Percentiles rank a stretch among this genome's conserved stretches.
Evolutionary conservation across 1,140 invertebrate genomes (phyloP).

Genomic region (Leptopilina clavipes): DNA sequence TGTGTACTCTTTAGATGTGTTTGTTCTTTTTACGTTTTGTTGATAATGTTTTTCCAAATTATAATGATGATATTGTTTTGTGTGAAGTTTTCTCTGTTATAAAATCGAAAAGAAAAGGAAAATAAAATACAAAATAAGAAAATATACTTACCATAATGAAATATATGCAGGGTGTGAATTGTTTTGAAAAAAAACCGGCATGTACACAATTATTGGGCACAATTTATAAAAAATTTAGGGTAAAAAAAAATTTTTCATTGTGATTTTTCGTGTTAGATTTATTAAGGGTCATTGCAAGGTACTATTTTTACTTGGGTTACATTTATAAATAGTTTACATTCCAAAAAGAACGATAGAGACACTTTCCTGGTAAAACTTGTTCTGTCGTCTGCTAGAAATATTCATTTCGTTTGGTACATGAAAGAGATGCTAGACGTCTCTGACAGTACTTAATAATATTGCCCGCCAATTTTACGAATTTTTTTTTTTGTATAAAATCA

Average conservation of each 20-base stretch:
- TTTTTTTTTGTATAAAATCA: no score
- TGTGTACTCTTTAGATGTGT: no score
- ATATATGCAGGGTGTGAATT: neutral
- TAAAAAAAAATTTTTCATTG: constrained; percentile 1
- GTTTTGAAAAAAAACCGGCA: neutral
- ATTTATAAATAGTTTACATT: constrained; percentile 61
- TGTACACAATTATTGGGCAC: neutral
- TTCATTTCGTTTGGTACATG: neutral
- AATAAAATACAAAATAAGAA: neutral
- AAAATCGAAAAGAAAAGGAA: no score
- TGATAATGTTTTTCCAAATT: no score
- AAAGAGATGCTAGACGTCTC: neutral
- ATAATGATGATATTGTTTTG: neutral
- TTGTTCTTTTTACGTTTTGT: no score
- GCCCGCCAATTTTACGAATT: neutral
- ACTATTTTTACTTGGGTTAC: constrained; percentile 48
- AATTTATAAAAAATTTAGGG: neutral
- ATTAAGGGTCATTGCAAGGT: constrained; percentile 30
- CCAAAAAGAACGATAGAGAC: constrained; percentile 55
- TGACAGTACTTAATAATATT: neutral
- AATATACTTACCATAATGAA: constrained; percentile 43
- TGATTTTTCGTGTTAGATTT: neutral
- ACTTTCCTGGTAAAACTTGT: constrained; percentile 47
- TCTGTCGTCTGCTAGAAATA: constrained; percentile 5
- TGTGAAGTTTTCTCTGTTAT: neutral